Base-by-base conservation (phyloP, 2,113 vertebrate genomes). In the Triplophysa siluroides region DNA sequence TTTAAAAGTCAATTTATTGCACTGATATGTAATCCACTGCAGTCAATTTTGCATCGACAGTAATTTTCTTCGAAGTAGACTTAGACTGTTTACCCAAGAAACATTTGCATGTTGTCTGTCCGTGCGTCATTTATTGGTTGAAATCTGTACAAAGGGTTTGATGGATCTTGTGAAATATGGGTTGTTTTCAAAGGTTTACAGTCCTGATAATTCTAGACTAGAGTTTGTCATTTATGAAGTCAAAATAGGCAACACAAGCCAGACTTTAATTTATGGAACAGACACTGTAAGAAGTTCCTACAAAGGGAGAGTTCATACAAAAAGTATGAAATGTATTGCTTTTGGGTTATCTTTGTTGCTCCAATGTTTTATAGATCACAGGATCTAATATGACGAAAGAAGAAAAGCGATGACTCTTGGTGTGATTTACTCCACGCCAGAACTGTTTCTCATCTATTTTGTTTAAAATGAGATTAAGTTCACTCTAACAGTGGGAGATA, bases 401-500 rank as follows among this genome's bases (percentile, higher is more conserved):
- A 47, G 41, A 72, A 33, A n/a, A 23, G 33, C 43, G 41, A 52
- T 14, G 4, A 21, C n/a, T 23, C 13, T 4, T 21, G 54, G 2
- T 58, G 54, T 58, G 54, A 58, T 58, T 58, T 58, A 58, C n/a
- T 58, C 2, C 8, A 10, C n/a, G 54, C n/a, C 16, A 52, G 29
- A 16, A 58, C 14, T 12, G 8, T 73, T 73, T 38, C n/a, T 41
- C 54, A 43, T 43, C 54, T 6, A 10, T n/a, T 73, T 43, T 63
- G 33, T 52, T 69, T 41, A 58, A 45, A 8, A 26, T 9, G 9
- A 54, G 26, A 79, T 75, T 60, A 47, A 33, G 58, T 66, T 63
- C 54, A 50, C 21, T 75, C 5, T 68, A 62, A 74, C 80, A 71
- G 24, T 63, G 60, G 26, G 18, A 18, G 16, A 65, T 19, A 24